These are phyloP conservation scores for Dermolepida albohirtum DNA, from an alignment of 2,888 invertebrate genomes.

Conservation along the genomic window DNA sequence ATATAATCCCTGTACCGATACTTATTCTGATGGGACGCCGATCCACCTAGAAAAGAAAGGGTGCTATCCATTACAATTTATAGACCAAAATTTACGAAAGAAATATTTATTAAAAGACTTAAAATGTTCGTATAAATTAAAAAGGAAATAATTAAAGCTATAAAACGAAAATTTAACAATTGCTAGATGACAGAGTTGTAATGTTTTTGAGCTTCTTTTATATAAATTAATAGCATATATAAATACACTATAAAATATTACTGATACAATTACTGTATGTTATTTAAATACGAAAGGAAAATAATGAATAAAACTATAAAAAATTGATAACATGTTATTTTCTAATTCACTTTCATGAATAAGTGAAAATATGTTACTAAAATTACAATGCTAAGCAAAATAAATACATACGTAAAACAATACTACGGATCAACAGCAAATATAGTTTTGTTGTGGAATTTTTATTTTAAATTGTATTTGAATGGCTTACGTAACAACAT, in stretches of 20 bases:
- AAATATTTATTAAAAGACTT: slow-evolving; percentile 53
- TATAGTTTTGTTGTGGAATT: too few relatives aligned
- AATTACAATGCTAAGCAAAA: too few relatives aligned
- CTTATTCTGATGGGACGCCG: slow-evolving; percentile 53
- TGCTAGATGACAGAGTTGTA: slow-evolving; percentile 10
- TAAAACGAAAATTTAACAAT: slow-evolving; percentile 39
- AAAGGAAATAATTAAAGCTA: slow-evolving; percentile 51
- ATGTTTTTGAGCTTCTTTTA: slow-evolving; percentile 47
- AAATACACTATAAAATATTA: slow-evolving; percentile 45
- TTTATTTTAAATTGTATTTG: too few relatives aligned
- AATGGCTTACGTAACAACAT: too few relatives aligned
- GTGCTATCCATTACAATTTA: slow-evolving; percentile 45
- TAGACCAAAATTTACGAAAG: slow-evolving; percentile 48
- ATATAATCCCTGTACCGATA: slow-evolving; percentile 54
- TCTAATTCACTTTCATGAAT: too few relatives aligned
- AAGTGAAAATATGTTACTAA: too few relatives aligned
- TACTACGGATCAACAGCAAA: too few relatives aligned
- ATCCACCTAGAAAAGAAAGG: slow-evolving; percentile 44
- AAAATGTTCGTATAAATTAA: slow-evolving; percentile 39
- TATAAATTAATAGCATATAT: slow-evolving; percentile 46
- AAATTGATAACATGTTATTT: slow-evolving; percentile 3
- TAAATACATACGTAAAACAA: too few relatives aligned
- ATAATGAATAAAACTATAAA: slow-evolving; percentile 23
- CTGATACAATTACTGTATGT: slow-evolving; percentile 47
- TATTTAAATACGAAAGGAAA: slow-evolving; percentile 12